phyloP scores from a whole-genome alignment of 2,113 vertebrate species.

The Etheostoma cragini region DNA sequence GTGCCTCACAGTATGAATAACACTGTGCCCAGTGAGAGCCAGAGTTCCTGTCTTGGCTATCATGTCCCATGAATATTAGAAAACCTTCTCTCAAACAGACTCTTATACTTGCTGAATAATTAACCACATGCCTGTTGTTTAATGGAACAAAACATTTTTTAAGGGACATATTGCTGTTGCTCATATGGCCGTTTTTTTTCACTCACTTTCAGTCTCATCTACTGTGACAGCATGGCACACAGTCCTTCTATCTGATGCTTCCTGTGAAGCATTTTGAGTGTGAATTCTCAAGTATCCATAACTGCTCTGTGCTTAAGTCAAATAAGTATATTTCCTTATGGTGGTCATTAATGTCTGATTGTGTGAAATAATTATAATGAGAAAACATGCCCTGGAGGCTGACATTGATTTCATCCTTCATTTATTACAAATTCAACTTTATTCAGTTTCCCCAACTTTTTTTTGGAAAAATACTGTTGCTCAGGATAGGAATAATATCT shows the following conservation, averaged over 20 bases:
- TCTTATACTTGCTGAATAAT: conserved; percentile 76
- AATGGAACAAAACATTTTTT: conserved; percentile 39
- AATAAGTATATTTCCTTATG: conserved; percentile 29
- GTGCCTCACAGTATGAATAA: conserved; percentile 68
- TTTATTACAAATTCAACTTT: conserved; percentile 44
- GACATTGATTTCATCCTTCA: conserved; percentile 14
- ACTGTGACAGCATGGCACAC: conserved; percentile 24
- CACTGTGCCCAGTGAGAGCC: conserved; percentile 64
- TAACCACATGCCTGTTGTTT: conserved; percentile 69
- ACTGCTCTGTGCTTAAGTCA: conserved; percentile 6
- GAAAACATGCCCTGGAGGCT: conserved; percentile 38
- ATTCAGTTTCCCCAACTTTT: conserved; percentile 35
- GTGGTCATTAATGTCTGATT: conserved; percentile 34
- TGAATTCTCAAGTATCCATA: conserved; percentile 23
- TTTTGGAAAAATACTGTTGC: conserved; percentile 32
- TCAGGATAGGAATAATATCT: conserved; percentile 7
- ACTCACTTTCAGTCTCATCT: conserved; percentile 26
- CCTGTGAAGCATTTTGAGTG: conserved; percentile 15
- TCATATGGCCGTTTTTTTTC: conserved; percentile 32
- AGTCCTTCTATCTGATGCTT: conserved; percentile 16
- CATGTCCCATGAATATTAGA: conserved; percentile 82
- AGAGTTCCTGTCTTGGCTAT: conserved; percentile 74
- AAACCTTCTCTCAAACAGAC: conserved; percentile 70
- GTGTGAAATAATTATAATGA: conserved; percentile 47
- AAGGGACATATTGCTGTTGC: conserved; percentile 37